Evolutionary conservation across 2,797 vertebrate genomes (phyloP), one percentile per base, ranked within the genome.

Genomic region (Semaprochilodus insignis): DNA sequence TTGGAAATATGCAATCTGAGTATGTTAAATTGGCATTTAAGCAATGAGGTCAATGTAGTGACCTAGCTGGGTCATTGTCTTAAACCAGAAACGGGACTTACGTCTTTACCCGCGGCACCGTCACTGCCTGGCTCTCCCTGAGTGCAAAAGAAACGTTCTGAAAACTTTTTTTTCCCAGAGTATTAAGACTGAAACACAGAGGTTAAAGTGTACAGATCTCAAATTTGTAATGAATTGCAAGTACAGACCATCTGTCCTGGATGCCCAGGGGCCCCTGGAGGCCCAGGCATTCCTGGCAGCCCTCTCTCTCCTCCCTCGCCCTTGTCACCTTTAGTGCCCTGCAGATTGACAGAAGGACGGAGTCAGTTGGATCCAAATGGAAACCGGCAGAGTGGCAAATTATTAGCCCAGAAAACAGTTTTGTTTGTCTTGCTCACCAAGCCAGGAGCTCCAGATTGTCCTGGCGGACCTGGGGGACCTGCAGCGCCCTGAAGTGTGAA

Each of bases 281-380:
- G 82, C 14, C 97, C 98, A 1, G 87, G 93, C 87, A 97, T 94
- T 27, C 98, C 98, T 16, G 92, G 88, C 51, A 95, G 92, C 23
- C 98, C 98, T 86, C 97, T 94, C 76, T 98, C 98, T 70, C 98
- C 98, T 0, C 16, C 15, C 0, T 96, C 88, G 55, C 98, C 98
- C 23, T 96, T 94, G 54, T 99, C 98, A 48, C 98, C 98, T 88
- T 97, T 96, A 80, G 93, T 85, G 27, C 98, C 97, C 98, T 99
- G 77, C 0, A 44, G 6, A 83, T 23, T 25, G n/a, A 81, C 16
- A 73, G 17, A 36, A n/a, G 59, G 36, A 36, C 31, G 57, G 48
- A 67, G 13, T 70, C 62, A 65, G 23, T 31, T 4, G 27, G 55
- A 52, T 73, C 23, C 31, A 65, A 34, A 17, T 19, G 0, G 17